A percentile compares a stretch with the other conserved stretches of the same genome.
Conservation (phyloP, 2,113 vertebrate species). For the Phodopus roborovskii region DNA sequence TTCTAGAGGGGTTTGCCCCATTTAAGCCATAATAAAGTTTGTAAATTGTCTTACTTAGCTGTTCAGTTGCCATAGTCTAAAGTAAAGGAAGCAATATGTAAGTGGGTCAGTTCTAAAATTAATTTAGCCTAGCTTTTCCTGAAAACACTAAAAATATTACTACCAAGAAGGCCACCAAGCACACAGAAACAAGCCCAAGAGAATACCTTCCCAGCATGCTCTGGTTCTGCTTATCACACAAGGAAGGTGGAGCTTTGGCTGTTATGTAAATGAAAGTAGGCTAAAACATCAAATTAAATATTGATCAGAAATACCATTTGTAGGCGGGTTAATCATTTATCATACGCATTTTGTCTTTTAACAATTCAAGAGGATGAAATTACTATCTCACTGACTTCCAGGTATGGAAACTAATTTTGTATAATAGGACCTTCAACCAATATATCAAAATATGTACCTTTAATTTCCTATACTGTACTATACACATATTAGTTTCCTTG, state of each 20-base stretch:
- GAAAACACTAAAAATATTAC: conserved; percentile 78
- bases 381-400: neutral
- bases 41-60: conserved; percentile 76
- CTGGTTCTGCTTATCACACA: neutral
- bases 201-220: neutral
- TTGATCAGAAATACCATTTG: neutral
- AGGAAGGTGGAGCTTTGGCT: neutral
- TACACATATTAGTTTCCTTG: neutral
- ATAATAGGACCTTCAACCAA: neutral
- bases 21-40: conserved; percentile 69
- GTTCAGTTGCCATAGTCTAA: conserved; percentile 60
- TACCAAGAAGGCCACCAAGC: conserved; percentile 41
- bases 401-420: neutral
- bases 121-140: conserved; percentile 75
- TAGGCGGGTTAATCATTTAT: neutral
- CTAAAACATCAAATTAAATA: conserved; percentile 22
- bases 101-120: conserved; percentile 82
- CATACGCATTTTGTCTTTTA: conserved; percentile 10
- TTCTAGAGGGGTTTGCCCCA: conserved; percentile 68
- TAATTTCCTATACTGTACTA: neutral
- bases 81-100: conserved; percentile 76
- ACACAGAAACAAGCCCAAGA: conserved; percentile 41
- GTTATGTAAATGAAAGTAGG: neutral
- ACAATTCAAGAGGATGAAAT: neutral
- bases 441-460: neutral